Evolutionary conservation across 2,888 invertebrate genomes (phyloP).

Genomic region (Drosophila infuscata): DNA sequence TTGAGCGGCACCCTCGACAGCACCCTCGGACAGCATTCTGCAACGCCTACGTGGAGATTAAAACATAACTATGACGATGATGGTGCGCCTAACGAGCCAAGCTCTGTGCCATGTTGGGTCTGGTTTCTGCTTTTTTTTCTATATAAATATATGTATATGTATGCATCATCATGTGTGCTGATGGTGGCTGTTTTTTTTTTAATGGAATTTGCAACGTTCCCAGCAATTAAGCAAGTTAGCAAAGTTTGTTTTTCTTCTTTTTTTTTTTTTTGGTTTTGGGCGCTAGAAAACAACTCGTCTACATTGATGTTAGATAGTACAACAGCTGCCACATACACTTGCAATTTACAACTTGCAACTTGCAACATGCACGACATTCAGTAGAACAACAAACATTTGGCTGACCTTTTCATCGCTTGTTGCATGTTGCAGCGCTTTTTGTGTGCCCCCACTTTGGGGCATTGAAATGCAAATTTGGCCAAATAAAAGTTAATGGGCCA

Average conservation of each 20-base stretch:
- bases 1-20: slow-evolving; percentile 63
- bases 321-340: slow-evolving; percentile 52
- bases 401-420: slow-evolving; percentile 76
- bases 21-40: slow-evolving; percentile 56
- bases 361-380: slow-evolving; percentile 69
- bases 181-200: slow-evolving; percentile 28
- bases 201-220: slow-evolving; percentile 76
- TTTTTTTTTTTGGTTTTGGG: slow-evolving; percentile 50
- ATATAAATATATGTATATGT: slow-evolving; percentile 41
- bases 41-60: slow-evolving; percentile 62
- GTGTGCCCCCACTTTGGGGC: slow-evolving; percentile 69
- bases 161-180: slow-evolving; percentile 19
- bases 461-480: slow-evolving; percentile 80
- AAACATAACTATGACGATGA: slow-evolving; percentile 31
- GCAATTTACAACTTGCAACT: slow-evolving; percentile 61
- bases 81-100: slow-evolving; percentile 43
- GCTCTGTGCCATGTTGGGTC: slow-evolving; percentile 33
- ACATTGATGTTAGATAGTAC: slow-evolving; percentile 65
- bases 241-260: slow-evolving; percentile 60
- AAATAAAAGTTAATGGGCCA: slow-evolving; percentile 81
- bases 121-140: slow-evolving; percentile 25
- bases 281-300: slow-evolving; percentile 62
- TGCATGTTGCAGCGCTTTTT: slow-evolving; percentile 50
- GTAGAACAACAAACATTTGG: slow-evolving; percentile 78
- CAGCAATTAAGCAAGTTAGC: slow-evolving; percentile 77